Evolutionary conservation across 2,797 vertebrate genomes (phyloP).

Genomic region (Eleutherodactylus coqui): DNA sequence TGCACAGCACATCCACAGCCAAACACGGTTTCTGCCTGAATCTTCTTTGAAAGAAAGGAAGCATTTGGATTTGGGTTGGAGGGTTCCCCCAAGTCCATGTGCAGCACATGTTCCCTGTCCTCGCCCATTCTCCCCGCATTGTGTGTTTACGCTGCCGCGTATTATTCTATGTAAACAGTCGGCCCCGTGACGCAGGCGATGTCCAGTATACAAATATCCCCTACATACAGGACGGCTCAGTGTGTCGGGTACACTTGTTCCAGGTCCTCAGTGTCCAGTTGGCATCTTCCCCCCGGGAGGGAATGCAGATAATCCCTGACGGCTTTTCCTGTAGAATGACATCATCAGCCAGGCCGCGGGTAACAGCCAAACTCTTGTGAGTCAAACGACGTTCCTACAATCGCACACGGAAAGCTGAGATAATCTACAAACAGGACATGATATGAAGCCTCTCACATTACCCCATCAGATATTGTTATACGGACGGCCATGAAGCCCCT

Average conservation of each 20-base stretch:
- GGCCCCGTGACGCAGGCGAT: background rate
- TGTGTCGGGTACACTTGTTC: slow-evolving; percentile 44
- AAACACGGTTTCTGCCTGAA: no score
- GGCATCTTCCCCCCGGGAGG: slow-evolving; percentile 60
- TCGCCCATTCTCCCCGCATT: background rate
- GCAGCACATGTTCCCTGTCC: no score
- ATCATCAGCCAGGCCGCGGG: slow-evolving; percentile 47
- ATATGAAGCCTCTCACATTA: slow-evolving; percentile 66
- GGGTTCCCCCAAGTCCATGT: background rate
- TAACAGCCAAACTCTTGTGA: slow-evolving; percentile 64
- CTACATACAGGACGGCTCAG: background rate
- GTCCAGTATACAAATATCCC: slow-evolving; percentile 7
- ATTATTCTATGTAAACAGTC: background rate
- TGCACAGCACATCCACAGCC: no score
- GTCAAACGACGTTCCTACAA: slow-evolving; percentile 68
- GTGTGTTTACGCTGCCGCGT: background rate
- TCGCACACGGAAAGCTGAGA: slow-evolving; percentile 67
- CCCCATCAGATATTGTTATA: slow-evolving; percentile 65
- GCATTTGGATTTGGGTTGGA: background rate
- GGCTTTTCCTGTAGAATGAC: slow-evolving; percentile 59
- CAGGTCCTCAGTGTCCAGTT: slow-evolving; percentile 61
- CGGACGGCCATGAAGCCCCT: slow-evolving; percentile 63
- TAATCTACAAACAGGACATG: slow-evolving; percentile 64
- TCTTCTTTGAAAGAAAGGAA: no score
- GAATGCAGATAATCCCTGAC: slow-evolving; percentile 64